Base-by-base conservation (phyloP, 1,140 invertebrate genomes). In the Popillia japonica region DNA sequence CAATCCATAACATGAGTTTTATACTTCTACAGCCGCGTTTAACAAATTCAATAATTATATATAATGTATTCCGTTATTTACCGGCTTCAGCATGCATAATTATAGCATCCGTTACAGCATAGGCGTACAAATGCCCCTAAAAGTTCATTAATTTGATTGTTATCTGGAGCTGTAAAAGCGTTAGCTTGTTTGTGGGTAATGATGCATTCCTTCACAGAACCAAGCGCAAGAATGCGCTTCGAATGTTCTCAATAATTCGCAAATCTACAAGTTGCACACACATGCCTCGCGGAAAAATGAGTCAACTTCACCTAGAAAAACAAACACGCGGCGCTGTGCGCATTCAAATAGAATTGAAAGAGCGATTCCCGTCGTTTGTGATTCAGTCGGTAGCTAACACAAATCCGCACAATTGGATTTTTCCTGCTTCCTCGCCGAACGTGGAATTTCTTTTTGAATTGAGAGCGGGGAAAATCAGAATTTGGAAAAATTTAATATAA, bases 391-490 rank as follows among this genome's bases (percentile, higher is more conserved):
- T 34, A 9, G 72, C 40, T 74, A 74, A 74, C 72, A 44, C 72
- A 74, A 74, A 74, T 74, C 72, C 72, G 41, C 41, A 41, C 72
- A 44, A 74, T 74, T 74, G 40, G 20, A 74, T 74, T 74, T 74
- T 74, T 27, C 41, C 10, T 42, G 41, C 61, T 27, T 10, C 48
- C 48, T 55, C 27, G 14, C 61, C 20, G 61, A 68, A 27, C 61
- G 61, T 6, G 61, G 27, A 68, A 68, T 68, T n/a, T 68, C 61
- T 34, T 68, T 68, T 68, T 20, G 61, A 68, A 68, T 34, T 8
- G 61, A 68, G 61, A 27, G 61, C 20, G 61, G 22, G 20, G 27
- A 17, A 17, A 68, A 68, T 68, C 61, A 68, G 61, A 68, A 68
- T 68, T 68, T 68, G 61, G 61, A 68, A 68, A 68, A 68, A 68